These are phyloP conservation scores for Tipula unca DNA, from an alignment of 2,888 invertebrate species.

Conservation along the genomic window DNA sequence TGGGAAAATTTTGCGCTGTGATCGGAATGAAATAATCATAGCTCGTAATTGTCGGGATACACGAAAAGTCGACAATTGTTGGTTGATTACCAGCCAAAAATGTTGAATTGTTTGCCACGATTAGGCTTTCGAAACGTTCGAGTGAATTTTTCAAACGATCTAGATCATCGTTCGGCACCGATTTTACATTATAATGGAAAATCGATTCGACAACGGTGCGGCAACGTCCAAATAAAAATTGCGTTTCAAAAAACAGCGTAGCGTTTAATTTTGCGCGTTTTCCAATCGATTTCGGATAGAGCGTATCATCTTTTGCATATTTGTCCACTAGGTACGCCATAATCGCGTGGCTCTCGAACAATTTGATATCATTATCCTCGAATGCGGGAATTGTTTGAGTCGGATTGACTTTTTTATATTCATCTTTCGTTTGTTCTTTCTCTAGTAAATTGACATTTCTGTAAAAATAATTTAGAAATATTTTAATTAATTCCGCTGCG, in stretches of 20 bases:
- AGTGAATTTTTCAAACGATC: not conserved
- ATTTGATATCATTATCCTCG: not conserved
- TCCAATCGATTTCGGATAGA: not conserved
- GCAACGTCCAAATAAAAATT: not conserved
- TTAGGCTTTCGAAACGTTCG: not conserved
- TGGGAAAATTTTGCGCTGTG: not conserved
- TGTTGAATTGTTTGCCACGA: not conserved
- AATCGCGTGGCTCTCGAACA: not conserved
- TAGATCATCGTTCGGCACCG: not conserved
- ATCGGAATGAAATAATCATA: not conserved
- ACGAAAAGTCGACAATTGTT: not conserved
- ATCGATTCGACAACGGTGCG: not conserved
- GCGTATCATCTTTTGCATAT: not conserved
- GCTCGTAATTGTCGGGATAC: not conserved
- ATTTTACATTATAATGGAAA: not conserved
- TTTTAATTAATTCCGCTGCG: not conserved
- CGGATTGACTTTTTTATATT: not conserved
- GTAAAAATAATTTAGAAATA: not conserved
- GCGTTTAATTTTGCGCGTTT: not conserved
- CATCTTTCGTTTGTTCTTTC: not conserved
- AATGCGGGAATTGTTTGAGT: not conserved
- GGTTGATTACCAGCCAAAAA: not conserved
- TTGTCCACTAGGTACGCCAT: not conserved
- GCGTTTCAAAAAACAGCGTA: not conserved
- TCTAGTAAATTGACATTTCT: not conserved